These are phyloP conservation scores for Empis stercorea DNA, from an alignment of 2,888 invertebrate genomes.

Conservation along the genomic window DNA sequence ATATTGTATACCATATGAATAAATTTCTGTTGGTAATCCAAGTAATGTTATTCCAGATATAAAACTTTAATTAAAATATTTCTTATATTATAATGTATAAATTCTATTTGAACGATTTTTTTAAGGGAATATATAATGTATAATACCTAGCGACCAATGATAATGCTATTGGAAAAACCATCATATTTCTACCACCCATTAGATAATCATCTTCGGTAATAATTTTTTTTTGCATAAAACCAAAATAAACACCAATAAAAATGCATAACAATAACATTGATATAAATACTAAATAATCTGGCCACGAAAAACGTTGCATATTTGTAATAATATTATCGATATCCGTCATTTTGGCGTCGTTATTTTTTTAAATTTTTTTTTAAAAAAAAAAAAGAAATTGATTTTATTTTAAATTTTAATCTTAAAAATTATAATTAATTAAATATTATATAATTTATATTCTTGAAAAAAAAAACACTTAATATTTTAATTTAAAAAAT, in stretches of 20 bases:
- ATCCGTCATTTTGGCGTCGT: slow-evolving; percentile 23
- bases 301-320: slow-evolving; percentile 32
- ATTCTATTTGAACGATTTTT: no score
- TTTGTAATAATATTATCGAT: slow-evolving; percentile 29
- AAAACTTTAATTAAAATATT: slow-evolving; percentile 38
- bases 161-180: slow-evolving; percentile 20
- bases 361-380: not conserved
- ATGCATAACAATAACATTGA: slow-evolving; percentile 60
- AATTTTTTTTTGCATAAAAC: slow-evolving; percentile 52
- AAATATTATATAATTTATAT: not conserved
- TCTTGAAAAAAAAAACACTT: no score
- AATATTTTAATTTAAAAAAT: no score
- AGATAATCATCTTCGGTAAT: slow-evolving; percentile 58
- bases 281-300: slow-evolving; percentile 35
- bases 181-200: slow-evolving; percentile 69
- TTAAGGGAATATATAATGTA: no score
- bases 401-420: not conserved
- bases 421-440: not conserved
- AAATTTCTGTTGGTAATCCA: slow-evolving; percentile 68
- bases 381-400: no score
- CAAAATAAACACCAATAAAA: slow-evolving; percentile 65
- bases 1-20: slow-evolving; percentile 70
- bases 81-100: not conserved
- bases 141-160: not conserved
- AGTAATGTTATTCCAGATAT: slow-evolving; percentile 66